Evolutionary conservation across 2,888 invertebrate species (phyloP).

Genomic region (Selenia dentaria): DNA sequence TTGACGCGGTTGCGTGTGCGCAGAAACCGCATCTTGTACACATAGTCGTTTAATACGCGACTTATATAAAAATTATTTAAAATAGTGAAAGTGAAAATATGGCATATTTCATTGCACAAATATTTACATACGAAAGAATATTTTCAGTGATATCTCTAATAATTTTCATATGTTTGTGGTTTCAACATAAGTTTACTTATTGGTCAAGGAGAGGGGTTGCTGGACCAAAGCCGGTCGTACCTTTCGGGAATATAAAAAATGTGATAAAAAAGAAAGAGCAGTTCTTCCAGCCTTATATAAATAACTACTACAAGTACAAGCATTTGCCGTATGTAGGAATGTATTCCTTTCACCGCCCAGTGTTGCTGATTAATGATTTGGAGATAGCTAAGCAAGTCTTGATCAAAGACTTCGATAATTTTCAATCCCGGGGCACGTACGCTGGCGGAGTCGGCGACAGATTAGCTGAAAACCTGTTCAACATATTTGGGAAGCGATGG

Average conservation of each 20-base stretch:
- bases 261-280: constrained; percentile 82
- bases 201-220: constrained; percentile 85
- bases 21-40: constrained; percentile 2
- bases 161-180: constrained; percentile 55
- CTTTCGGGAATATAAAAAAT: constrained; percentile 85
- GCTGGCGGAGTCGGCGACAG: constrained; percentile 86
- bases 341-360: constrained; percentile 86
- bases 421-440: constrained; percentile 87
- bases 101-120: constrained; percentile 31
- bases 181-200: constrained; percentile 77
- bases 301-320: constrained; percentile 83
- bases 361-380: constrained; percentile 86
- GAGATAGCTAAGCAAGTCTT: constrained; percentile 85
- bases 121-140: constrained; percentile 42
- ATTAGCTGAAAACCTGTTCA: constrained; percentile 85
- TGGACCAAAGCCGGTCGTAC: constrained; percentile 83
- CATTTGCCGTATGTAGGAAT: constrained; percentile 82
- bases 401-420: constrained; percentile 86
- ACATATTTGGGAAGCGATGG: constrained; percentile 85
- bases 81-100: constrained; percentile 21
- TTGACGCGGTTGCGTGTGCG: constrained; percentile 6
- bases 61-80: too few relatives aligned
- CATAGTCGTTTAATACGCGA: too few relatives aligned
- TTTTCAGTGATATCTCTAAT: constrained; percentile 41
- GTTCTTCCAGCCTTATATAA: constrained; percentile 85